Percentiles rank a stretch among this genome's conserved stretches.
Conservation (phyloP, 2,797 vertebrate species). For the Chromobotia macracanthus region DNA sequence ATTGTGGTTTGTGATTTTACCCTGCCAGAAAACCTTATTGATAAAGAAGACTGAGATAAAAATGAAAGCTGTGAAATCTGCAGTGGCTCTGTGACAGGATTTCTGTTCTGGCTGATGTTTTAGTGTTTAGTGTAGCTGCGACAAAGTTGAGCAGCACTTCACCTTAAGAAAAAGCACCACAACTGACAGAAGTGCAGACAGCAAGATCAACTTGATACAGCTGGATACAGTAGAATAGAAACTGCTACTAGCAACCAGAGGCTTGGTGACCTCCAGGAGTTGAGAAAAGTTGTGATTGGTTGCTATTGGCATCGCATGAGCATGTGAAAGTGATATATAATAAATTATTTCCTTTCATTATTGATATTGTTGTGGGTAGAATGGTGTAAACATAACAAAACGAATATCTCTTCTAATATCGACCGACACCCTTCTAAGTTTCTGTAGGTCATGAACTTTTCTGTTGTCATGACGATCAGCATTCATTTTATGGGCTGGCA, state of each 20-base stretch:
- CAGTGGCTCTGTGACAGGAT: background rate
- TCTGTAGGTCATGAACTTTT: background rate
- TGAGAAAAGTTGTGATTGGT: too few relatives aligned
- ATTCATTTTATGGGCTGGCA: background rate
- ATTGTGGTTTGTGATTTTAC: constrained; percentile 56
- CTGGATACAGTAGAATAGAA: background rate
- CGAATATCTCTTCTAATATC: background rate
- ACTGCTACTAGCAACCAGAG: background rate
- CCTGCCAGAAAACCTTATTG: constrained; percentile 41
- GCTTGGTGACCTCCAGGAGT: background rate
- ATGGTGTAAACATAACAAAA: background rate
- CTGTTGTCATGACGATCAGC: background rate
- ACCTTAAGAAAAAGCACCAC: background rate
- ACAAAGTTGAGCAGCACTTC: background rate
- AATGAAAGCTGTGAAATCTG: background rate
- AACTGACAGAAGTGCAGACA: background rate
- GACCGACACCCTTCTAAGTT: background rate
- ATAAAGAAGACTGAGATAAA: constrained; percentile 25
- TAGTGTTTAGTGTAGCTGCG: background rate
- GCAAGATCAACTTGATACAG: background rate
- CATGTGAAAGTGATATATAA: background rate
- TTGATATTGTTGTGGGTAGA: background rate
- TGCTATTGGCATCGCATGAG: background rate
- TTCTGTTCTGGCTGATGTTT: constrained; percentile 2
- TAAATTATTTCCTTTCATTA: background rate